These are phyloP conservation scores for Asteroscopus sphinx DNA, from an alignment of 2,888 invertebrate genomes.

Conservation along the genomic window DNA sequence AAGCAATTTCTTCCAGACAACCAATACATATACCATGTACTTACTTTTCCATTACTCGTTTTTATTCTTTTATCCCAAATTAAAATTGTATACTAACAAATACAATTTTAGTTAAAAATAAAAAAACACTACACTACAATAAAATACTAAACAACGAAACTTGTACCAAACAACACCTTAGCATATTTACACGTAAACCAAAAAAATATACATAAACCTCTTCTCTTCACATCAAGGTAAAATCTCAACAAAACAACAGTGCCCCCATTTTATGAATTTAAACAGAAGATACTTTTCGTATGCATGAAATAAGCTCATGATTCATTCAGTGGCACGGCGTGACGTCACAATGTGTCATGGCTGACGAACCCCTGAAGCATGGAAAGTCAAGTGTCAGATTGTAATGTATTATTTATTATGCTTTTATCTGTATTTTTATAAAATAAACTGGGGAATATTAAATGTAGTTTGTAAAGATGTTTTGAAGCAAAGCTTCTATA, in stretches of 20 bases:
- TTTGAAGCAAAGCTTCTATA: no score
- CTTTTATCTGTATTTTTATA: no score
- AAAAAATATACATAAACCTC: not conserved
- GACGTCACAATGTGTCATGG: constrained; percentile 28
- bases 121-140: no score
- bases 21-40: no score
- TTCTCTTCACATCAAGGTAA: not conserved
- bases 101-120: not conserved
- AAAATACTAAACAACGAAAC: no score
- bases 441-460: no score
- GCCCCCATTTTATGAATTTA: constrained; percentile 32
- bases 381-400: constrained; percentile 5
- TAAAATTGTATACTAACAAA: no score
- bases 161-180: not conserved
- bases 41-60: no score
- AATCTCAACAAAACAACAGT: constrained; percentile 29
- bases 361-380: constrained; percentile 7
- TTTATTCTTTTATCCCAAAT: no score
- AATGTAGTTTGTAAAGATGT: no score
- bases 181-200: not conserved
- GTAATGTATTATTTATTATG: constrained; percentile 5
- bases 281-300: constrained; percentile 29
- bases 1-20: no score
- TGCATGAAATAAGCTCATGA: constrained; percentile 47
- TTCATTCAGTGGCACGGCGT: constrained; percentile 32